Percentiles rank a stretch among this genome's conserved stretches.
Conservation (phyloP, 2,888 invertebrate species). For the Limnephilus rhombicus region DNA sequence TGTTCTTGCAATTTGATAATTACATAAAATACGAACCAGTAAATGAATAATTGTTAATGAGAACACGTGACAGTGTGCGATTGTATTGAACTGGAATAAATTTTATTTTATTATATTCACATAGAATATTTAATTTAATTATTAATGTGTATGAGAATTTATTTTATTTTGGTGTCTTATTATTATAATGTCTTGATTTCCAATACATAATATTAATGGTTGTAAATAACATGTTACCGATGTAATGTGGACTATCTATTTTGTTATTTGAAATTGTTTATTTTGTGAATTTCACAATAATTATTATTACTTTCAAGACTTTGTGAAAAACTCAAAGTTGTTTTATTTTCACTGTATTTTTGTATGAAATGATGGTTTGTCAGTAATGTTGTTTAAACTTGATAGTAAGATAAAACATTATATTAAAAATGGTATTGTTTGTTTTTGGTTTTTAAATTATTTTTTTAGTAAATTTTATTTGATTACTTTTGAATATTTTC, state of each 20-base stretch:
- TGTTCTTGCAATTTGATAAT: neutral
- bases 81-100: slow-evolving; percentile 11
- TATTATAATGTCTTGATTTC: slow-evolving; percentile 24
- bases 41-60: neutral
- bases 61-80: slow-evolving; percentile 14
- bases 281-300: slow-evolving; percentile 17
- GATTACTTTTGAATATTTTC: neutral
- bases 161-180: slow-evolving; percentile 12
- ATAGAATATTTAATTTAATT: slow-evolving; percentile 13
- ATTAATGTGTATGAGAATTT: neutral
- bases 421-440: neutral
- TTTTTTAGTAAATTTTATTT: neutral
- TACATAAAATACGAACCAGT: neutral
- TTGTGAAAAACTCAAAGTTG: neutral
- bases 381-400: neutral
- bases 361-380: neutral
- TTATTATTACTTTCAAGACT: neutral
- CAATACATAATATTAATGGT: slow-evolving; percentile 7
- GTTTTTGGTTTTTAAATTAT: slow-evolving; percentile 5
- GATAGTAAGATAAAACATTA: neutral
- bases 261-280: slow-evolving; percentile 22
- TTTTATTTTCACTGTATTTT: neutral
- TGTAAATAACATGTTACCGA: slow-evolving; percentile 40
- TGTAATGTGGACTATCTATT: slow-evolving; percentile 28
- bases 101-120: slow-evolving; percentile 21